Evolutionary conservation across 2,797 vertebrate genomes (phyloP).

Genomic region (Astyanax mexicanus): DNA sequence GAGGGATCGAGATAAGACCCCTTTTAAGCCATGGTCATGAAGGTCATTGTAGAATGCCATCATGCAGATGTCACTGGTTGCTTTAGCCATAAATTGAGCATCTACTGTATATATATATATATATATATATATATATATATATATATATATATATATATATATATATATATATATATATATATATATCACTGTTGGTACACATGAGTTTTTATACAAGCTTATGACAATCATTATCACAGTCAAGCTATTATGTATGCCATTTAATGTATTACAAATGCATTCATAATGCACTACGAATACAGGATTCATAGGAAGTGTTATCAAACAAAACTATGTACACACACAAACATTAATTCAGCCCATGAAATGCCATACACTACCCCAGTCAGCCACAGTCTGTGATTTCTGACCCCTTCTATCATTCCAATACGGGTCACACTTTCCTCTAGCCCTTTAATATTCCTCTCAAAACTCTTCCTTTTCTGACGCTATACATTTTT

Average conservation of each 20-base stretch:
- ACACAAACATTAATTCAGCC: not conserved
- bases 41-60: conserved; percentile 23
- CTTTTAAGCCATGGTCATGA: conserved; percentile 35
- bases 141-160: too few species aligned
- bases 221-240: too few species aligned
- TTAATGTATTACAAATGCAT: too few species aligned
- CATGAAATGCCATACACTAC: not conserved
- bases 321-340: too few species aligned
- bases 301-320: too few species aligned
- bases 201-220: too few species aligned
- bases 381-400: too few species aligned
- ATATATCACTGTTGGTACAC: too few species aligned
- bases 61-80: conserved; percentile 31
- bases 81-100: conserved; percentile 39
- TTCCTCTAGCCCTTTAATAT: conserved; percentile 47
- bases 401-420: conserved; percentile 54
- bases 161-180: too few species aligned
- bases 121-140: too few species aligned
- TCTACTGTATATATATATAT: not conserved
- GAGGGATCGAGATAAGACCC: conserved; percentile 24
- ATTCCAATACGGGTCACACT: conserved; percentile 57
- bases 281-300: too few species aligned
- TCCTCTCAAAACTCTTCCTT: conserved; percentile 40
- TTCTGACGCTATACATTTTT: conserved; percentile 62
- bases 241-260: too few species aligned